These are phyloP conservation scores for Fragum whitleyi DNA, from an alignment of 2,888 invertebrate species.

Conservation along the genomic window DNA sequence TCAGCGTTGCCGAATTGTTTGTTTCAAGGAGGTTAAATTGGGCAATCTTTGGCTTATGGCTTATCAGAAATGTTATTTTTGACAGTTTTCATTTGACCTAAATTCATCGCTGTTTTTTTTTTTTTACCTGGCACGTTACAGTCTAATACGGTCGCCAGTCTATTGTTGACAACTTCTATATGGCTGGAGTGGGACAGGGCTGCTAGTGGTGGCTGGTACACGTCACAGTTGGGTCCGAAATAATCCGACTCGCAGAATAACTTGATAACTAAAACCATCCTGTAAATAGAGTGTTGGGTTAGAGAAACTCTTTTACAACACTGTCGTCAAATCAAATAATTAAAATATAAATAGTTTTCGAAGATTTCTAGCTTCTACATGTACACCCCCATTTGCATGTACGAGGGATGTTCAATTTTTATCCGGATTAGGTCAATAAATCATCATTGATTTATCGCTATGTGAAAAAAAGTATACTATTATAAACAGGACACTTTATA, in stretches of 20 bases:
- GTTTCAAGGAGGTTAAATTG: no score
- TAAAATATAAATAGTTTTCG: background rate
- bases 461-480: no score
- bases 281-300: background rate
- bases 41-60: no score
- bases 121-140: background rate
- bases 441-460: no score
- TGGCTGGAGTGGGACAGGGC: background rate
- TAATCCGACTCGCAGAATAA: constrained; percentile 22
- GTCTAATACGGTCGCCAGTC: background rate
- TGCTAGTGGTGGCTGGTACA: background rate
- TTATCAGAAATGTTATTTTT: no score
- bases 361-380: background rate
- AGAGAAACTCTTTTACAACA: no score
- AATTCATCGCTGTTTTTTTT: no score
- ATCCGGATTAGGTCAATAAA: no score
- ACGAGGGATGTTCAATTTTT: no score
- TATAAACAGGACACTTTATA: no score
- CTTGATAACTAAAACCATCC: background rate
- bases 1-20: no score
- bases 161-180: background rate
- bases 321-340: background rate
- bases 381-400: background rate
- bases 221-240: background rate
- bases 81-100: no score